Base-by-base conservation (phyloP, 53 echinoderm and acorn worm genomes). In the Echinarachnius parma region DNA sequence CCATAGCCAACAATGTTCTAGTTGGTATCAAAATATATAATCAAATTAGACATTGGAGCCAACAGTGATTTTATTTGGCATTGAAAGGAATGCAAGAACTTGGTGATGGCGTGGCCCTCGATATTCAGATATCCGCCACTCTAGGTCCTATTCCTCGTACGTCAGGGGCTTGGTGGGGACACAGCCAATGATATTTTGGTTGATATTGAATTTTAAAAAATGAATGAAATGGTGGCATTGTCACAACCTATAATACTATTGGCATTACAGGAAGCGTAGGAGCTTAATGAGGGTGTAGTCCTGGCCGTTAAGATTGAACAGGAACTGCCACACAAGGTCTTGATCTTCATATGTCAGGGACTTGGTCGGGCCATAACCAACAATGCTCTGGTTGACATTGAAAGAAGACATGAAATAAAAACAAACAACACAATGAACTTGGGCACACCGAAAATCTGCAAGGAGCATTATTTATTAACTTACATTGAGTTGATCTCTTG, bases 401-500 rank as follows among this genome's bases (percentile, higher is more conserved):
- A n/a, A n/a, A n/a, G n/a, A n/a, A n/a, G n/a, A n/a, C n/a, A n/a
- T n/a, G n/a, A n/a, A n/a, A n/a, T n/a, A n/a, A n/a, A n/a, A n/a
- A n/a, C n/a, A n/a, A n/a, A n/a, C n/a, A n/a, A n/a, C n/a, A n/a
- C n/a, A n/a, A n/a, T n/a, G n/a, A n/a, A n/a, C n/a, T n/a, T n/a
- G n/a, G n/a, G n/a, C n/a, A n/a, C n/a, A n/a, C n/a, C n/a, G n/a
- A n/a, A n/a, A n/a, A n/a, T n/a, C n/a, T n/a, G n/a, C n/a, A n/a
- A n/a, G n/a, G n/a, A n/a, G n/a, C n/a, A n/a, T n/a, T n/a, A n/a
- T n/a, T n/a, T n/a, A n/a, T n/a, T n/a, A n/a, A n/a, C n/a, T 96
- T 48, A 98, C 98, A 88, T 87, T 91, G 29, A 98, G 83, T 61
- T 98, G 98, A 62, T 98, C 98, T 67, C 98, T 82, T 21, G 88